Evolutionary conservation across 2,888 invertebrate genomes (phyloP), one percentile per base, ranked within the genome.

Genomic region (Siphonodentalium dalli): DNA sequence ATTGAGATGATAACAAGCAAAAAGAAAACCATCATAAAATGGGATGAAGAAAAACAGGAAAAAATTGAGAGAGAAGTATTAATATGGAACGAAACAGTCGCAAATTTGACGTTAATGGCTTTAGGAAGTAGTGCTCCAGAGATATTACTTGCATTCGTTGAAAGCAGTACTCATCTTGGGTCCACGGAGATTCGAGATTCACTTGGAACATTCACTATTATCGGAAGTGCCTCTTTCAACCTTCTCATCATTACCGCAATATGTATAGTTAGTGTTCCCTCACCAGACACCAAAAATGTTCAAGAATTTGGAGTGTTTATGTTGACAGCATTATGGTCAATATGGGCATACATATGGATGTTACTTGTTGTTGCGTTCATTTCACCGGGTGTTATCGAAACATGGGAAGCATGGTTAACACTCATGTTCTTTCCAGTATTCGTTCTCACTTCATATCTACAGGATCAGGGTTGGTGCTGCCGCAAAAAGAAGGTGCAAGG

Each of bases 291-390:
- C 1, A 78, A 78, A 60, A 57, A 48, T 27, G 69, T 78, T 38
- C 66, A 68, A 43, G 77, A 77, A 58, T 66, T 75, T 47, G 76
- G 76, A 11, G 79, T 79, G 42, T 79, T 78, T 49, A 29, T 71
- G 15, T 49, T 77, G 48, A 79, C 79, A 20, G 67, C 75, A 9
- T 49, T 66, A 24, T 77, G 75, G 72, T 75, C 75, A n/a, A 62
- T 79, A 18, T 75, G 72, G 68, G 79, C 79, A 20, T 79, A 79
- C 54, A 44, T 78, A n/a, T 79, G 79, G 79, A 77, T 79, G 76
- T 65, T 78, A 56, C 38, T 79, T 13, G 72, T 72, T 13, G 72
- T 77, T 9, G 55, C 62, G 33, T 71, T 64, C 45, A 67, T 71
- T 37, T 55, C 69, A 3, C 78, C 78, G 0, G 71, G 71, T 5